These are phyloP conservation scores for Cynodonichthys magdalenae DNA, from an alignment of 2,797 vertebrate genomes.

Conservation along the genomic window DNA sequence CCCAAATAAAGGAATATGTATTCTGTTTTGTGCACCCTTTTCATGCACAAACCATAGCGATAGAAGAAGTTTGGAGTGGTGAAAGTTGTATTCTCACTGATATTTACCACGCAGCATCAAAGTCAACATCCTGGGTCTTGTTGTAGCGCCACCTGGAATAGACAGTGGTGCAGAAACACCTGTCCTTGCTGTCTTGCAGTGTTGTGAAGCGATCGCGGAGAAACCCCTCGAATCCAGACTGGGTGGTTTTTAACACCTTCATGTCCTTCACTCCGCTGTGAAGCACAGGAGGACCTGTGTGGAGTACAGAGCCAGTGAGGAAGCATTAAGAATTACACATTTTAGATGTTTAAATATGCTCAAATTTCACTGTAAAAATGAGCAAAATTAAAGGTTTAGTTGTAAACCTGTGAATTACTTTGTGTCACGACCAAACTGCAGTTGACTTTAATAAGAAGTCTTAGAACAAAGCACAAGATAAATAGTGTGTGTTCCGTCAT, in stretches of 20 bases:
- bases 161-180: slow-evolving; percentile 90
- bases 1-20: too few species aligned
- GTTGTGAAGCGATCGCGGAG: slow-evolving; percentile 89
- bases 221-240: slow-evolving; percentile 94
- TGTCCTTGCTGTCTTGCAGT: slow-evolving; percentile 87
- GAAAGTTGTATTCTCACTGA: not conserved
- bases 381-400: not conserved
- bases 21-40: not conserved
- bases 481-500: not conserved
- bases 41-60: not conserved
- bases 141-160: slow-evolving; percentile 91
- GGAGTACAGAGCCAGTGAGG: not conserved
- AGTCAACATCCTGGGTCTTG: slow-evolving; percentile 77
- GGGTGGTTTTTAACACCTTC: slow-evolving; percentile 93
- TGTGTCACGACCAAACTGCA: not conserved
- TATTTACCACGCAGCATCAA: slow-evolving; percentile 88
- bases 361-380: not conserved
- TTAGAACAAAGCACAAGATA: not conserved
- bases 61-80: not conserved
- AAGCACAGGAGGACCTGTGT: slow-evolving; percentile 84
- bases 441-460: not conserved
- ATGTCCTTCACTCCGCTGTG: slow-evolving; percentile 91
- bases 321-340: slow-evolving; percentile 6
- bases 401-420: not conserved
- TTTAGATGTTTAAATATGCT: not conserved